Evolutionary conservation across 2,113 vertebrate genomes (phyloP), one percentile per base, ranked within the genome.

Genomic region (Gasterosteus aculeatus): DNA sequence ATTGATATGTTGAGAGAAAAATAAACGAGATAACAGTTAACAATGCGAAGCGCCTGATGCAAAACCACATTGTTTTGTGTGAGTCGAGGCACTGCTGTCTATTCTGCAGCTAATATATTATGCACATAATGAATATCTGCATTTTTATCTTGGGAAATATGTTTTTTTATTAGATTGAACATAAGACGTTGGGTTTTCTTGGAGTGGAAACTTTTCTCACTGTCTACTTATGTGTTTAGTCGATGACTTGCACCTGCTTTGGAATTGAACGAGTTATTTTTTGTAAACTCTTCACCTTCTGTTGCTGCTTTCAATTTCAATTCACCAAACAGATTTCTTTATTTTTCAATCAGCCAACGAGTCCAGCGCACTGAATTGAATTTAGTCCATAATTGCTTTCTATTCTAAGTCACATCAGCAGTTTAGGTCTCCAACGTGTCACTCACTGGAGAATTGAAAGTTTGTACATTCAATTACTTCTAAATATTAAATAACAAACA

Each of bases 131-230:
- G 29, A 26, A 8, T 61, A 29, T 58, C 3, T 38, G 22, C 26
- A 18, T 65, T 70, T 46, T 15, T 7, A 53, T 73, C 14, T 56
- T 5, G 42, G 35, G 33, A 75, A 65, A 53, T 51, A 26, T 46
- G 19, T 68, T 8, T 14, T 63, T 56, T 49, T 44, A 39, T 70
- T 33, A 54, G 5, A 18, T 26, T 22, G 0, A 19, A 4, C 7
- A 31, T 65, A 19, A 51, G 26, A 16, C 9, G 16, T 26, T 38
- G 69, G 8, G 22, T 71, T n/a, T 44, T 73, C 64, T 57, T 18
- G 10, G 42, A 35, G 51, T 22, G 3, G 56, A 65, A 10, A 15
- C 56, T n/a, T 33, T 4, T 10, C 5, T 1, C 19, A 26, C 3
- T 56, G 15, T 10, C 46, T 1, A 8, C 35, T 64, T 77, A 59